phyloP scores from a whole-genome alignment of 1,140 invertebrate genomes.

The Araneus ventricosus region DNA sequence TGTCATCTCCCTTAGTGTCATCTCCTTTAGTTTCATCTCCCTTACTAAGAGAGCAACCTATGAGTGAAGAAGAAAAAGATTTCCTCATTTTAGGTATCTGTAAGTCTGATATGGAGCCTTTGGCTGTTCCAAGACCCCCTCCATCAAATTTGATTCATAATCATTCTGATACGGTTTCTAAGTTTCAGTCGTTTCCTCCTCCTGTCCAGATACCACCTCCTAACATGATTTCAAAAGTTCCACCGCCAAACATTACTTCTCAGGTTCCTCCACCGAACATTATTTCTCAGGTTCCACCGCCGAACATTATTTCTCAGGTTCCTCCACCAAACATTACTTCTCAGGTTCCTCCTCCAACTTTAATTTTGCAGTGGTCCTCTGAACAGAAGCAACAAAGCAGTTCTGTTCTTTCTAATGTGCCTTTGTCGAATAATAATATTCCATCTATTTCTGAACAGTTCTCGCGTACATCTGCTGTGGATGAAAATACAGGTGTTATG shows the following conservation, averaged over 20 bases:
- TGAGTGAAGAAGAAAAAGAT: conserved; percentile 67
- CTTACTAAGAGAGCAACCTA: background rate
- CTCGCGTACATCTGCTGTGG: background rate
- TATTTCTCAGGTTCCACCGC: background rate
- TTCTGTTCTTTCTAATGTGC: background rate
- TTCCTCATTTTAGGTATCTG: conserved; percentile 52
- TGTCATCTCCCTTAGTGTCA: no score
- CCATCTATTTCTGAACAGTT: background rate
- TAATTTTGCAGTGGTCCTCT: background rate
- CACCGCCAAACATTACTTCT: background rate
- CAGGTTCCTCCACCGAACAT: background rate
- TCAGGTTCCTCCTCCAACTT: background rate
- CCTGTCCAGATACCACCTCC: background rate
- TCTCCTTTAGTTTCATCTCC: no score
- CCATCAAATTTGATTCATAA: conserved; percentile 29
- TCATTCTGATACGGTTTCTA: background rate
- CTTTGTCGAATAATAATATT: background rate
- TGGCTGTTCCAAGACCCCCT: conserved; percentile 56
- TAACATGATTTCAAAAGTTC: background rate
- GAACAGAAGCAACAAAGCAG: background rate
- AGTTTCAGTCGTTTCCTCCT: conserved; percentile 15
- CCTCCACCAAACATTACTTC: background rate
- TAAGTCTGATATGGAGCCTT: conserved; percentile 48
- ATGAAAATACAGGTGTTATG: background rate
- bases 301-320: background rate